Base-by-base conservation (phyloP, 2,888 invertebrate species). In the Lithophane ornitopus region DNA sequence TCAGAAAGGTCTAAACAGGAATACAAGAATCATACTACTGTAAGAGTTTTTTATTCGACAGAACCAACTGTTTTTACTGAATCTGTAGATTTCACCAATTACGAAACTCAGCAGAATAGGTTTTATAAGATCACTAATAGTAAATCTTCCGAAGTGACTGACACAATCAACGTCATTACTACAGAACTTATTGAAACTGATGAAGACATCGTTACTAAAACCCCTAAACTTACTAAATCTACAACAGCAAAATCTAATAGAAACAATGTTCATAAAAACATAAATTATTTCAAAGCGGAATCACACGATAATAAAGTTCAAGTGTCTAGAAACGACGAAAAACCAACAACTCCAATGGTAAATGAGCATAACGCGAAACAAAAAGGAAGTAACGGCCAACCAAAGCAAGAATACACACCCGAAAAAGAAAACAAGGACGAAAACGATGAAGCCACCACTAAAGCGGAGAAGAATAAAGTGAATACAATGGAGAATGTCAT, bases 401-500 rank as follows among this genome's bases (percentile, higher is more conserved):
- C 81, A 54, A 68, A 85, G 65, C 80, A 65, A 70, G 63, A 74
- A 49, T 39, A 77, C 58, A 63, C 63, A 49, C 16, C 70, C 16
- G 52, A 65, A 28, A 67, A 39, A 16, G 7, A 59, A 70, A 70
- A 11, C 11, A 74, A 65, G 7, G 16, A 63, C 49, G 61, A 80
- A 2, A 58, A 49, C 22, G 41, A 12, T 34, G 22, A 59, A 22
- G 22, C 52, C 28, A 34, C 2, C 52, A 75, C 22, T 3, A 75
- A 73, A 70, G 63, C 54, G 11, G 61, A 76, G 12, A 74, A 65
- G 11, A 76, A 70, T 2, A 93, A 93, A 87, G 81, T 74, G 0
- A 92, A 92, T 54, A 89, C 92, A 28, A 88, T 95, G 80, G 92
- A 93, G 62, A 92, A 91, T 54, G 75, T 96, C 52, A 75, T 93